A percentile compares a stretch with the other conserved stretches of the same genome.
Conservation (phyloP, 2,888 invertebrate species). For the Spatulosminthurus flaviceps region DNA sequence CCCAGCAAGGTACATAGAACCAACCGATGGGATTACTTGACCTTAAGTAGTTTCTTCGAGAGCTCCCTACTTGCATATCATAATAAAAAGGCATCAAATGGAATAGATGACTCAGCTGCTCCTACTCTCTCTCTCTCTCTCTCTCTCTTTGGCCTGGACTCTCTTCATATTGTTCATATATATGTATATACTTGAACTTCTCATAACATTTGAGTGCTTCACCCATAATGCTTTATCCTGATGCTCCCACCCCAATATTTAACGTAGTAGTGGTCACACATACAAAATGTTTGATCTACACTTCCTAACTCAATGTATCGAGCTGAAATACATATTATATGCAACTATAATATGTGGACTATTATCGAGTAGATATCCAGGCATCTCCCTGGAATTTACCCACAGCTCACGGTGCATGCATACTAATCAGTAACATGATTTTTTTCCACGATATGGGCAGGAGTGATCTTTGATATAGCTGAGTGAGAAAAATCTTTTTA, state of each 20-base stretch:
- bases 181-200: too few species aligned
- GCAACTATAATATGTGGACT: background rate
- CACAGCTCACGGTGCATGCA: background rate
- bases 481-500: constrained; percentile 27
- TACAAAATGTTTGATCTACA: too few species aligned
- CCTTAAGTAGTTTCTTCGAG: background rate
- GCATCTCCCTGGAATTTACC: background rate
- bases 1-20: background rate
- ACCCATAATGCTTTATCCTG: too few species aligned
- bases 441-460: background rate
- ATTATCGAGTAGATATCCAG: background rate
- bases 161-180: too few species aligned
- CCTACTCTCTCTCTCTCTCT: too few species aligned
- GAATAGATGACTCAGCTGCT: constrained; percentile 45
- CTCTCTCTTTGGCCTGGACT: background rate
- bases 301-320: too few species aligned
- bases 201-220: too few species aligned
- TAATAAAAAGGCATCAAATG: constrained; percentile 34
- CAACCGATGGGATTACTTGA: background rate
- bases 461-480: background rate
- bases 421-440: background rate
- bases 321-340: too few species aligned
- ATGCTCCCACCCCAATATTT: too few species aligned
- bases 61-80: constrained; percentile 13
- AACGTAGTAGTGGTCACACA: too few species aligned